Percentiles rank a stretch among this genome's conserved stretches.
Evolutionary conservation across 2,888 invertebrate species (phyloP).

Genomic region (Lathronympha strigana): DNA sequence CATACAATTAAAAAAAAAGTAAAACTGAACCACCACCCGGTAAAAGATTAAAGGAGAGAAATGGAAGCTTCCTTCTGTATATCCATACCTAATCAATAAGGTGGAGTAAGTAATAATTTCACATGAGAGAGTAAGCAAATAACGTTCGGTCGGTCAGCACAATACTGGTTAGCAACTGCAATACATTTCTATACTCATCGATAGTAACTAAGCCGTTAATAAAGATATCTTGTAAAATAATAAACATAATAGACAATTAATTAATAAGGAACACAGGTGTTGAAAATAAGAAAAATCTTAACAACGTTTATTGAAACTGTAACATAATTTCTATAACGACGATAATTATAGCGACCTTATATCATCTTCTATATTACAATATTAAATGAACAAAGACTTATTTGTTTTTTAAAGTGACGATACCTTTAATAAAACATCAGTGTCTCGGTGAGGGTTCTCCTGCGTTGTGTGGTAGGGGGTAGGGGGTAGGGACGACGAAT

Average conservation of each 20-base stretch:
- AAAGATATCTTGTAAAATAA: conserved; percentile 53
- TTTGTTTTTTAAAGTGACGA: conserved; percentile 29
- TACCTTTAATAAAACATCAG: conserved; percentile 23
- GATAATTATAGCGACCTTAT: conserved; percentile 51
- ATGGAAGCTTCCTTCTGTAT: too few relatives aligned
- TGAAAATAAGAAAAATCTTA: conserved; percentile 54
- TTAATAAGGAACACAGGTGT: conserved; percentile 52
- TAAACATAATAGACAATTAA: conserved; percentile 48
- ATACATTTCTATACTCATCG: conserved; percentile 43
- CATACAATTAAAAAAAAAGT: not conserved
- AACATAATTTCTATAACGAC: conserved; percentile 58
- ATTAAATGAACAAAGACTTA: conserved; percentile 35
- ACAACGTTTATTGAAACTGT: conserved; percentile 58
- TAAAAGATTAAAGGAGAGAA: too few relatives aligned
- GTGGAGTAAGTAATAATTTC: not conserved
- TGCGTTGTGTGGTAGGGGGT: conserved; percentile 22
- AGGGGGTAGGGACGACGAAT: not conserved
- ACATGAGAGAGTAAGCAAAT: conserved; percentile 15
- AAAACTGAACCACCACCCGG: too few relatives aligned
- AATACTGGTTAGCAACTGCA: conserved; percentile 42
- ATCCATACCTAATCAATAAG: too few relatives aligned
- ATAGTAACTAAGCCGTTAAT: conserved; percentile 48
- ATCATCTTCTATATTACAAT: conserved; percentile 43
- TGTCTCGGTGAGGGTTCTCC: conserved; percentile 29
- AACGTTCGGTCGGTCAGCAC: conserved; percentile 43